Percentiles rank a stretch among this genome's conserved stretches.
These are phyloP conservation scores for Pelecanoides urinatrix DNA, from an alignment of 2,113 vertebrate species.

Conservation along the genomic window DNA sequence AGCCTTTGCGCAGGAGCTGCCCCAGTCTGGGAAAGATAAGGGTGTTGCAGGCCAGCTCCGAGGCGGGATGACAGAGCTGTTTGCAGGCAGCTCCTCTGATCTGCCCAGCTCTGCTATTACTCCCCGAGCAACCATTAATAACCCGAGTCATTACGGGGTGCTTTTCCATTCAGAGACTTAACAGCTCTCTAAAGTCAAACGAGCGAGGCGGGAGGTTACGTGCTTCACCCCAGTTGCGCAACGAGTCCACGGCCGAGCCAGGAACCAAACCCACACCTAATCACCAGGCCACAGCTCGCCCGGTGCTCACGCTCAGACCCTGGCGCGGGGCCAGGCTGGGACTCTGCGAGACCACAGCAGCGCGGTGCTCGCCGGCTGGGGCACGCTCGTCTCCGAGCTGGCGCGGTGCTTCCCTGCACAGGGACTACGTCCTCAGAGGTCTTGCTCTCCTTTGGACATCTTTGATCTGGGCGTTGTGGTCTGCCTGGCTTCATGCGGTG, in stretches of 20 bases:
- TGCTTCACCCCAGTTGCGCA: not conserved
- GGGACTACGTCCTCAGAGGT: not conserved
- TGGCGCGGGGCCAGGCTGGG: not conserved
- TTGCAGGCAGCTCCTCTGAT: not conserved
- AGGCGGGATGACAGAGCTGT: not conserved
- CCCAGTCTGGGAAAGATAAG: not conserved
- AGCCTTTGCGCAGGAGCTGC: not conserved
- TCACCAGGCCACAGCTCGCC: not conserved
- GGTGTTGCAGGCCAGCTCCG: not conserved
- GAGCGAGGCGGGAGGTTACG: not conserved
- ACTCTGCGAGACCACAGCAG: not conserved
- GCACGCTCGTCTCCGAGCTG: accelerated
- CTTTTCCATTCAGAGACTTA: not conserved
- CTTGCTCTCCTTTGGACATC: not conserved
- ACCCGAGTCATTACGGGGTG: not conserved
- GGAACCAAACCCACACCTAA: not conserved
- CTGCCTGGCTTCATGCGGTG: not conserved
- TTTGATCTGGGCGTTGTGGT: accelerated
- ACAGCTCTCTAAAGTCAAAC: not conserved
- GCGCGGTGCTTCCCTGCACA: not conserved
- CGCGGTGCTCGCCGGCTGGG: not conserved
- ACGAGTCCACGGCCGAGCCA: not conserved
- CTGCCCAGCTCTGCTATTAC: not conserved
- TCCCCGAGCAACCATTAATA: not conserved
- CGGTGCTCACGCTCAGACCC: accelerated